These are phyloP conservation scores for Anoplolepis gracilipes DNA, from an alignment of 1,140 invertebrate species.

Conservation along the genomic window DNA sequence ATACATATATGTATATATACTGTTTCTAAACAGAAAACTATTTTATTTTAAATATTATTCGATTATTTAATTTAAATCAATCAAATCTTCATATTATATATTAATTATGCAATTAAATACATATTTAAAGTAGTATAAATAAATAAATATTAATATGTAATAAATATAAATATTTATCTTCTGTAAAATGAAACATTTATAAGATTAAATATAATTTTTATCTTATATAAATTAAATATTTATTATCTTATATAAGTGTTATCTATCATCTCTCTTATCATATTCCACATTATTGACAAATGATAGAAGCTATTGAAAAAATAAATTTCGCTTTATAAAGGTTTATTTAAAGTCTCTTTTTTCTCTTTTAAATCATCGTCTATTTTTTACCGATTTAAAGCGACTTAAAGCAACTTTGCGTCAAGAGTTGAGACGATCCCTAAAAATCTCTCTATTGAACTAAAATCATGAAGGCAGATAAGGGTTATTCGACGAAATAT, in stretches of 20 bases:
- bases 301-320: neutral
- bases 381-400: constrained; percentile 41
- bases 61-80: neutral
- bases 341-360: constrained; percentile 25
- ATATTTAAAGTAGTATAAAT: neutral
- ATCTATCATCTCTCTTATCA: neutral
- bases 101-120: neutral
- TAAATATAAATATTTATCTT: too few relatives aligned
- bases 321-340: constrained; percentile 25
- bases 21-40: neutral
- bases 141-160: constrained; percentile 3
- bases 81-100: neutral
- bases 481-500: constrained; percentile 42
- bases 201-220: too few relatives aligned
- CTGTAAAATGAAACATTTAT: too few relatives aligned
- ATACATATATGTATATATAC: too few relatives aligned
- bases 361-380: neutral
- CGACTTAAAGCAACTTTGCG: constrained; percentile 9
- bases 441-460: constrained; percentile 40
- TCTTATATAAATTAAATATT: neutral
- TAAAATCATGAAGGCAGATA: constrained; percentile 43
- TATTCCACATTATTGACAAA: neutral
- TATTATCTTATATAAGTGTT: neutral
- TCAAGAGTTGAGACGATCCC: neutral
- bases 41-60: neutral